Conservation (phyloP, 1,140 invertebrate species). For the Drosophila triauraria region DNA sequence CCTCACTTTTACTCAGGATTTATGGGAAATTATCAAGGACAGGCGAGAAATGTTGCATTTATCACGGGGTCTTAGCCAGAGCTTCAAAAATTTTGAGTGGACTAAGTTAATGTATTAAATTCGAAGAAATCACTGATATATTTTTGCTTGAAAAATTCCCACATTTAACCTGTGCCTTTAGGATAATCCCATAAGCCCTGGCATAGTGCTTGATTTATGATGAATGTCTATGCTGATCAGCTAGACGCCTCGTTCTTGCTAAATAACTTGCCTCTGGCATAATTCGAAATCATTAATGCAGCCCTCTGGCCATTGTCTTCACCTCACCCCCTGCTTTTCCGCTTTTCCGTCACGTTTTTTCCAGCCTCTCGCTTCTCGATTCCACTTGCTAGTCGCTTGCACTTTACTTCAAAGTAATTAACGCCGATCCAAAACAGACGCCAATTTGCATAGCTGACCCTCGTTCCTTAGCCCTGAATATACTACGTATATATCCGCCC, state of each 20-base stretch:
- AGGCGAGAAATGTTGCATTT: constrained; percentile 64
- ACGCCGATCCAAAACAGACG: constrained; percentile 82
- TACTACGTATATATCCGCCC: background rate
- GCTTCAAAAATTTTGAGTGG: background rate
- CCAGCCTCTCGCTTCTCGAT: constrained; percentile 38
- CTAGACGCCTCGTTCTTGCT: background rate
- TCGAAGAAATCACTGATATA: background rate
- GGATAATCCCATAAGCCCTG: no score
- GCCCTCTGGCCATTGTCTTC: constrained; percentile 47
- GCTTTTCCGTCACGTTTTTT: constrained; percentile 2
- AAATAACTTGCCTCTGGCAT: constrained; percentile 32
- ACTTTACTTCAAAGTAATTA: constrained; percentile 81
- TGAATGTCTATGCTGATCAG: background rate
- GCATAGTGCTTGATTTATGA: constrained; percentile 1
- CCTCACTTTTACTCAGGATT: constrained; percentile 44
- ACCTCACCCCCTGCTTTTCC: background rate
- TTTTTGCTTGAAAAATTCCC: no score
- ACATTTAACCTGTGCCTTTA: background rate
- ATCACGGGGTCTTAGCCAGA: constrained; percentile 45
- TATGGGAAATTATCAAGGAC: constrained; percentile 74
- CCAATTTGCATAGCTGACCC: constrained; percentile 79
- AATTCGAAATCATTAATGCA: constrained; percentile 64
- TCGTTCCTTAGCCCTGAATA: constrained; percentile 28
- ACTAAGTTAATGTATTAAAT: background rate
- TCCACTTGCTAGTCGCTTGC: constrained; percentile 58